A percentile compares a stretch with the other conserved stretches of the same genome.
phyloP scores from a whole-genome alignment of 2,113 vertebrate species.

The Delphinus delphis region DNA sequence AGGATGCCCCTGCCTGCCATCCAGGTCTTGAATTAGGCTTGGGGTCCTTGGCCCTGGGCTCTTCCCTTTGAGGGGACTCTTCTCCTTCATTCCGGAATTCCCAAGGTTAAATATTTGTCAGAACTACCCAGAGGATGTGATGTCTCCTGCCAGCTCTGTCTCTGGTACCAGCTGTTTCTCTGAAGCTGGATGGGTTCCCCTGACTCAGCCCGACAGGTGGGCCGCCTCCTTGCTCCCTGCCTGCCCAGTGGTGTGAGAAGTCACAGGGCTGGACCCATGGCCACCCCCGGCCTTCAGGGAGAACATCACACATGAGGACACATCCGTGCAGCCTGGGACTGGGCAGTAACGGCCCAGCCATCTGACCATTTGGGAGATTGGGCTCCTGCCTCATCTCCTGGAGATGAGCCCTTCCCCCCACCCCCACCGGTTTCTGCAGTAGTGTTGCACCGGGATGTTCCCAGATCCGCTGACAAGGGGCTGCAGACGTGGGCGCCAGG shows the following conservation, averaged over 20 bases:
- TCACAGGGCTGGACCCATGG: fast-evolving
- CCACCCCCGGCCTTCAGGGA: not conserved
- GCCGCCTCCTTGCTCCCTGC: fast-evolving
- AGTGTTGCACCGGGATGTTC: not conserved
- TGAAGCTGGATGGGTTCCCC: not conserved
- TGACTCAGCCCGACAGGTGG: not conserved
- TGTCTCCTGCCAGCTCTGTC: not conserved
- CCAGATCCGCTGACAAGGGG: not conserved
- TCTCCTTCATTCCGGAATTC: not conserved
- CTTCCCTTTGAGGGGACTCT: not conserved
- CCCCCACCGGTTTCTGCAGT: not conserved
- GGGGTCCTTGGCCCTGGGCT: not conserved
- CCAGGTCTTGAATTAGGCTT: not conserved
- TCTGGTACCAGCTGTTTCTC: not conserved
- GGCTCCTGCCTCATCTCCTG: not conserved
- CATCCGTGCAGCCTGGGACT: not conserved
- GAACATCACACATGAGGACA: fast-evolving
- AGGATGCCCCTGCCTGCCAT: not conserved
- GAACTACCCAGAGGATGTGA: not conserved
- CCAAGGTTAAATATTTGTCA: not conserved
- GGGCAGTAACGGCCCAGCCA: not conserved
- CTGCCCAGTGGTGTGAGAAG: not conserved
- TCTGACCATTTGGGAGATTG: not conserved
- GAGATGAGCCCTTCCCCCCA: not conserved
- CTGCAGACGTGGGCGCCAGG: not conserved